Conservation (phyloP, 2,797 vertebrate species). For the Trachops cirrhosus region DNA sequence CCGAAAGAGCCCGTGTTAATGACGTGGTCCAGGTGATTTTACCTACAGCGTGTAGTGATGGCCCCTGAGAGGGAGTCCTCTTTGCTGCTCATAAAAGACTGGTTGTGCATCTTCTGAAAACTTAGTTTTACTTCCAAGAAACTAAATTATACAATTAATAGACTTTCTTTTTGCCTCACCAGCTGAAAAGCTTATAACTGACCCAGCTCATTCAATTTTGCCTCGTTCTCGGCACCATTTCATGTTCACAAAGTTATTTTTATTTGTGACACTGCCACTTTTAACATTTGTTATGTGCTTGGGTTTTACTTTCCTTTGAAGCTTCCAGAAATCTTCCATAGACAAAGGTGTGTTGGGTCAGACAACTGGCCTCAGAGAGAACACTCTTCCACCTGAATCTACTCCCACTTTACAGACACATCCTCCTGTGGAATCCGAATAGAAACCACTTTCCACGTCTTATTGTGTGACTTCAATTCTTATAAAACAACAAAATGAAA, state of each 20-base stretch:
- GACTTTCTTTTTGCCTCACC: neutral
- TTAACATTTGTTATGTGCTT: neutral
- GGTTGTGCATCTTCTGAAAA: neutral
- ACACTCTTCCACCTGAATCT: no score
- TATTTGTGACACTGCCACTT: neutral
- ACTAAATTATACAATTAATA: neutral
- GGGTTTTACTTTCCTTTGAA: neutral
- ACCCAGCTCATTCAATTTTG: neutral
- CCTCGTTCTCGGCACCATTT: neutral
- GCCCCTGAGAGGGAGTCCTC: neutral
- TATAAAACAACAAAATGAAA: neutral
- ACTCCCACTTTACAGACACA: rapidly evolving
- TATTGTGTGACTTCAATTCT: neutral
- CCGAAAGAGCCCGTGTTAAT: neutral
- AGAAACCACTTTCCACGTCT: neutral
- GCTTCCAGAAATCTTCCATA: neutral
- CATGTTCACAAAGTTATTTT: neutral
- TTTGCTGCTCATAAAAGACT: neutral
- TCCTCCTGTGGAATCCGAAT: neutral
- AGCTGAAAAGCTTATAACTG: neutral
- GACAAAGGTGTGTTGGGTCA: neutral
- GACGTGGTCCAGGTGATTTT: neutral
- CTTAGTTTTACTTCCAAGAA: neutral
- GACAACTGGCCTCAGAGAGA: neutral
- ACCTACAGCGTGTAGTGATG: no score